Evolutionary conservation across 2,797 vertebrate species (phyloP).

Genomic region (Varecia variegata): DNA sequence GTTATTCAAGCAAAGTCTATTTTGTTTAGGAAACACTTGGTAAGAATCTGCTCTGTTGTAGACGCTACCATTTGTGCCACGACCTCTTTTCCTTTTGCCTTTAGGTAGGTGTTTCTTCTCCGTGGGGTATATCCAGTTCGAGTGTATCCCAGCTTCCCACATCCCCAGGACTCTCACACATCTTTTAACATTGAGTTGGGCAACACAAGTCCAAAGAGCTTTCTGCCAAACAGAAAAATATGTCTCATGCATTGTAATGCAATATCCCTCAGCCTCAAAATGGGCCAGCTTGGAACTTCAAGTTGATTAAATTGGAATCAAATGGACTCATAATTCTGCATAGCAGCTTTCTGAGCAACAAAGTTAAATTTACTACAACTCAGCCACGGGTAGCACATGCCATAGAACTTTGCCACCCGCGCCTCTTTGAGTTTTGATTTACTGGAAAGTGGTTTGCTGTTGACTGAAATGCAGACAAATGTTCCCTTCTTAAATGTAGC

Average conservation of each 20-base stretch:
- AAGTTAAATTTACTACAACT: conserved; percentile 30
- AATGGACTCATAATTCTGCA: not conserved
- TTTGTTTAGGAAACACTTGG: not conserved
- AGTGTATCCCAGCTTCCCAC: not conserved
- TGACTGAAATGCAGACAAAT: conserved; percentile 63
- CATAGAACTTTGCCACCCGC: not conserved
- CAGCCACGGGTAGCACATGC: not conserved
- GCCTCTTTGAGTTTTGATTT: conserved; percentile 68
- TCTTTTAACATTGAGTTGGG: not conserved
- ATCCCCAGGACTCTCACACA: not conserved
- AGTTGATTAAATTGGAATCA: conserved; percentile 51
- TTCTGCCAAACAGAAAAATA: conserved; percentile 49
- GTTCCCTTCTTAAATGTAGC: not conserved
- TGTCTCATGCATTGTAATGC: not conserved
- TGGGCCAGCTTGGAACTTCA: not conserved
- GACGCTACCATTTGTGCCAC: not conserved
- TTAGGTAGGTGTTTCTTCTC: not conserved
- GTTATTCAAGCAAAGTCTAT: not conserved
- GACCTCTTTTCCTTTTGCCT: not conserved
- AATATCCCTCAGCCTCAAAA: not conserved
- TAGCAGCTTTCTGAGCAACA: not conserved
- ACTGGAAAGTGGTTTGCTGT: conserved; percentile 19
- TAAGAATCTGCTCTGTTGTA: not conserved
- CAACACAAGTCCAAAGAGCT: not conserved
- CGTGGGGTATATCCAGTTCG: not conserved